A percentile compares a stretch with the other conserved stretches of the same genome.
phyloP scores from a whole-genome alignment of 2,113 vertebrate species.

The Hystrix cristata region DNA sequence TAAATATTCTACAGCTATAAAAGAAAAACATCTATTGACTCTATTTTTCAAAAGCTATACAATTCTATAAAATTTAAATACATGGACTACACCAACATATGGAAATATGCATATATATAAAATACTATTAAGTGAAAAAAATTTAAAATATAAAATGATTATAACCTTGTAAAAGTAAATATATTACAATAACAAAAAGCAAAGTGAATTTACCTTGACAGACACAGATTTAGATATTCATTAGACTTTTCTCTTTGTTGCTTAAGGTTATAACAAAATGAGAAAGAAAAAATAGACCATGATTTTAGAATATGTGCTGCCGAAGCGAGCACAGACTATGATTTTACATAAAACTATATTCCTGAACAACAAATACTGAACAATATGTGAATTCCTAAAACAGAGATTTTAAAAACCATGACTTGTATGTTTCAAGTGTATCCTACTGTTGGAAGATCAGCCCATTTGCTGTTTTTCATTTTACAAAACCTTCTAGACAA shows the following conservation, averaged over 20 bases:
- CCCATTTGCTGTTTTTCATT: constrained; percentile 36
- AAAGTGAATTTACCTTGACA: constrained; percentile 64
- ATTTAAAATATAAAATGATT: constrained; percentile 78
- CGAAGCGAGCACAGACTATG: too few species aligned
- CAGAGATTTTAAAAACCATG: constrained; percentile 56
- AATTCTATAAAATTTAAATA: constrained; percentile 75
- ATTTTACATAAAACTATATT: constrained; percentile 55
- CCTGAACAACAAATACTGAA: constrained; percentile 62
- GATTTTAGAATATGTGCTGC: not conserved
- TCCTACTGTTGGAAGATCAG: constrained; percentile 31
- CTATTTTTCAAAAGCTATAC: constrained; percentile 56
- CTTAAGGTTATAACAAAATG: constrained; percentile 68
- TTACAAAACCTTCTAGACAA: constrained; percentile 40
- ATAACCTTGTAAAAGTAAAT: constrained; percentile 77
- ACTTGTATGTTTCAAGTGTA: constrained; percentile 55
- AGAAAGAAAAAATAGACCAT: constrained; percentile 61
- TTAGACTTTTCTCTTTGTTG: constrained; percentile 67
- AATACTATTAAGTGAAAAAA: constrained; percentile 71
- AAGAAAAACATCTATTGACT: constrained; percentile 44
- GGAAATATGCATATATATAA: constrained; percentile 64
- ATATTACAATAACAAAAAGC: constrained; percentile 67
- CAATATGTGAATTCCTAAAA: constrained; percentile 71
- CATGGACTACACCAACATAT: constrained; percentile 31
- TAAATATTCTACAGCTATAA: constrained; percentile 36
- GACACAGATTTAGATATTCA: constrained; percentile 62